phyloP scores from a whole-genome alignment of 2,888 invertebrate species.

The Caenorhabditis panamensis region DNA sequence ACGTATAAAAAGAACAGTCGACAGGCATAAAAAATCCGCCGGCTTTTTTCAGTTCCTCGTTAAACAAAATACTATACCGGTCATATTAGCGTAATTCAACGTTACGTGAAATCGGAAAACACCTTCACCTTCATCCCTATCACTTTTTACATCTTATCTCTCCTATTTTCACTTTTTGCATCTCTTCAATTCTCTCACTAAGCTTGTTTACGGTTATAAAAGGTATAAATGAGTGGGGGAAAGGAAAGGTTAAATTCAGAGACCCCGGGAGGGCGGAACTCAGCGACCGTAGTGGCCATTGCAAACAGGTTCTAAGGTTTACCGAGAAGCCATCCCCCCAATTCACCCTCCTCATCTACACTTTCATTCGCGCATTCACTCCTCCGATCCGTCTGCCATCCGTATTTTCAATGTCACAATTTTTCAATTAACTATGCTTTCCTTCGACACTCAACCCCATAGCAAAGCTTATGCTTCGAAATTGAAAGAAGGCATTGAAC shows the following conservation, averaged over 20 bases:
- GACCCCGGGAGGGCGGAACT: slow-evolving; percentile 35
- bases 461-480: too few species aligned
- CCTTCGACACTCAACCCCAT: neutral
- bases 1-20: neutral
- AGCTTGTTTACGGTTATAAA: slow-evolving; percentile 45
- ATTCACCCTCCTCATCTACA: slow-evolving; percentile 12
- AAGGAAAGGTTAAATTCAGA: slow-evolving; percentile 46
- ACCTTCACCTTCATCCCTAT: neutral
- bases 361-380: slow-evolving; percentile 24
- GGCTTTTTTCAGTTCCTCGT: slow-evolving; percentile 35
- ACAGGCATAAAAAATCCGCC: slow-evolving; percentile 34
- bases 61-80: slow-evolving; percentile 35
- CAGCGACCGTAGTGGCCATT: slow-evolving; percentile 16
- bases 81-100: slow-evolving; percentile 1
- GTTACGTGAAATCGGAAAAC: neutral
- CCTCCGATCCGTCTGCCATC: slow-evolving; percentile 3
- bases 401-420: neutral
- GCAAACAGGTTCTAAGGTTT: slow-evolving; percentile 58
- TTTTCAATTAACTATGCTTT: neutral
- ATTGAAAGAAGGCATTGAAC: too few species aligned
- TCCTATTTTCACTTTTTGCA: slow-evolving; percentile 17
- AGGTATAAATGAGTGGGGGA: neutral
- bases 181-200: slow-evolving; percentile 25
- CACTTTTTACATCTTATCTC: slow-evolving; percentile 7
- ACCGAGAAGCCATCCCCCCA: slow-evolving; percentile 39